Evolutionary conservation across 2,113 vertebrate genomes (phyloP).

Genomic region (Prunella himalayana): DNA sequence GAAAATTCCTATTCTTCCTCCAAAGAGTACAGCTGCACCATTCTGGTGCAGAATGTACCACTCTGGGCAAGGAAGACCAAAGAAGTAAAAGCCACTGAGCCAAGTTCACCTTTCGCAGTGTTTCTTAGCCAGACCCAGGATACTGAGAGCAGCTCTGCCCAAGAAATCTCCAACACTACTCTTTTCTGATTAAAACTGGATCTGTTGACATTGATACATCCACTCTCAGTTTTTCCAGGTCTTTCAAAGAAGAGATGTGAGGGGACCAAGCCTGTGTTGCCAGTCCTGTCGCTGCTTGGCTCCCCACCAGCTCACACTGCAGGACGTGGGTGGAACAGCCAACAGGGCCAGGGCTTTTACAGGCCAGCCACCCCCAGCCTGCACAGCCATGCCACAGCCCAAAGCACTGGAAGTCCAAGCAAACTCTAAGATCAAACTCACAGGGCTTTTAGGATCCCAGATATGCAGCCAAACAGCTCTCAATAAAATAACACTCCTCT

Average conservation of each 20-base stretch:
- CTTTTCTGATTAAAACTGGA: background rate
- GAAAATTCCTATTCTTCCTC: background rate
- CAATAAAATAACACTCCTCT: background rate
- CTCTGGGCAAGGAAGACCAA: background rate
- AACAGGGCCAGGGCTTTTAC: background rate
- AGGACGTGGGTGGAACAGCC: background rate
- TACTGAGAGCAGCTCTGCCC: background rate
- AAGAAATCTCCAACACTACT: background rate
- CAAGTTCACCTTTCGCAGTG: background rate
- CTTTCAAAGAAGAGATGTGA: background rate
- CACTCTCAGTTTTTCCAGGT: background rate
- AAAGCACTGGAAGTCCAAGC: background rate
- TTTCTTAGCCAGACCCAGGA: background rate
- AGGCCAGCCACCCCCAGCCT: background rate
- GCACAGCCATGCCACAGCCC: background rate
- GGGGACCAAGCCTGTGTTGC: background rate
- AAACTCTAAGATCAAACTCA: background rate
- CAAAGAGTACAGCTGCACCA: background rate
- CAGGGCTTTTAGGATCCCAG: background rate
- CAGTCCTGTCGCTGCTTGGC: rapidly evolving
- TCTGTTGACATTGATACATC: background rate
- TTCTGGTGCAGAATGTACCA: background rate
- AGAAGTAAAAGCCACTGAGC: background rate
- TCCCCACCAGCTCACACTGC: rapidly evolving
- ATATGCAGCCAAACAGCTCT: background rate